phyloP scores from a whole-genome alignment of 1,140 invertebrate genomes.

The Drosophila trapezifrons region DNA sequence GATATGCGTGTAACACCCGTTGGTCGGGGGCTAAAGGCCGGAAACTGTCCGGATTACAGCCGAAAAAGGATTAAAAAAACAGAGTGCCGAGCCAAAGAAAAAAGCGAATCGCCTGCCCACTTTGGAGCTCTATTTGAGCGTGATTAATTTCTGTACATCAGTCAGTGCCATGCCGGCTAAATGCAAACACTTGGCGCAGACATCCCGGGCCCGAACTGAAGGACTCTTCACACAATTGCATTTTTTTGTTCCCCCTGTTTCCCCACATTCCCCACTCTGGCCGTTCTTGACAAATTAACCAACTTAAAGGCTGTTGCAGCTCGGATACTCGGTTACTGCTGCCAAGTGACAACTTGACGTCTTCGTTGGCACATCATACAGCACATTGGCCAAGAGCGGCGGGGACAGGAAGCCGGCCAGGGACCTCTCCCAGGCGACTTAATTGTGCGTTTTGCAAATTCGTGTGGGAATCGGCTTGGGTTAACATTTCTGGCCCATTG shows the following conservation, averaged over 20 bases:
- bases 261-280: not conserved
- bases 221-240: slow-evolving; percentile 52
- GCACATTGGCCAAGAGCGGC: not conserved
- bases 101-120: slow-evolving; percentile 21
- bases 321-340: slow-evolving; percentile 20
- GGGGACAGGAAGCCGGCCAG: slow-evolving; percentile 50
- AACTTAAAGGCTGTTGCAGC: slow-evolving; percentile 57
- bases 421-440: slow-evolving; percentile 58
- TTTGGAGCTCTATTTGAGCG: slow-evolving; percentile 75
- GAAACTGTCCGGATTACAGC: slow-evolving; percentile 65
- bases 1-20: slow-evolving; percentile 73
- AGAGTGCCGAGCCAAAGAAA: slow-evolving; percentile 1
- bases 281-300: slow-evolving; percentile 69
- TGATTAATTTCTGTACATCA: slow-evolving; percentile 76
- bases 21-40: slow-evolving; percentile 46
- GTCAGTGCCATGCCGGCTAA: slow-evolving; percentile 56
- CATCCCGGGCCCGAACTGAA: slow-evolving; percentile 8
- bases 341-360: slow-evolving; percentile 72
- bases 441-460: slow-evolving; percentile 72
- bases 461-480: slow-evolving; percentile 50
- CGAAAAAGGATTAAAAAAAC: slow-evolving; percentile 11
- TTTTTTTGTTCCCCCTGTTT: slow-evolving; percentile 26
- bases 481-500: slow-evolving; percentile 2
- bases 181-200: slow-evolving; percentile 60
- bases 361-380: slow-evolving; percentile 56